A percentile compares a stretch with the other conserved stretches of the same genome.
These are phyloP conservation scores for Apomyelois bistriatella DNA, from an alignment of 2,888 invertebrate genomes.

Conservation along the genomic window DNA sequence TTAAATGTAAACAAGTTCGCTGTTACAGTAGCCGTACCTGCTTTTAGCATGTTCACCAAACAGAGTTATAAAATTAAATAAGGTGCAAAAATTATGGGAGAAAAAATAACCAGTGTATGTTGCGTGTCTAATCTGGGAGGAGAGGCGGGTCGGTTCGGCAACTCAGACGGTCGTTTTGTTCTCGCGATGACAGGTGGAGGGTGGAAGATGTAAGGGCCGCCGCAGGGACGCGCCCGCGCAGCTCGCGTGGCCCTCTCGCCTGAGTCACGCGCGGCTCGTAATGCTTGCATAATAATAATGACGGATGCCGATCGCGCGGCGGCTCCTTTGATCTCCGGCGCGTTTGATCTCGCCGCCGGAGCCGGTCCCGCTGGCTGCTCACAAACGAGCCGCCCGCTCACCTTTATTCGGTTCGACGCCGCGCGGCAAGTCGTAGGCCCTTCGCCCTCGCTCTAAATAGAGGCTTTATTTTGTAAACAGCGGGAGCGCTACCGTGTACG, in stretches of 20 bases:
- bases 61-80: slow-evolving; percentile 43
- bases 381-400: slow-evolving; percentile 75
- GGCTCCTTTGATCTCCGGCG: slow-evolving; percentile 76
- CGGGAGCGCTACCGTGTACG: slow-evolving; percentile 67
- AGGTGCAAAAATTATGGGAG: slow-evolving; percentile 43
- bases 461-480: slow-evolving; percentile 78
- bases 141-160: slow-evolving; percentile 29
- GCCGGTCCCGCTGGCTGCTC: slow-evolving; percentile 74
- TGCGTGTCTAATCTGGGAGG: slow-evolving; percentile 45
- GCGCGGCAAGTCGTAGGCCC: slow-evolving; percentile 66
- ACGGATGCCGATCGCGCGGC: slow-evolving; percentile 80
- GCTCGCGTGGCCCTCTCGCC: slow-evolving; percentile 77
- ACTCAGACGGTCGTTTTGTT: slow-evolving; percentile 38
- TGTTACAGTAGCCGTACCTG: slow-evolving; percentile 17
- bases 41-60: slow-evolving; percentile 29
- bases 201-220: slow-evolving; percentile 22
- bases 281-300: slow-evolving; percentile 81
- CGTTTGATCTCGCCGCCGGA: slow-evolving; percentile 77
- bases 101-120: slow-evolving; percentile 33
- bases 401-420: slow-evolving; percentile 77
- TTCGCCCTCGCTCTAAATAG: slow-evolving; percentile 77
- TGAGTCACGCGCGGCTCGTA: slow-evolving; percentile 79
- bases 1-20: slow-evolving; percentile 35
- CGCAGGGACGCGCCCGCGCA: slow-evolving; percentile 58
- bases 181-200: slow-evolving; percentile 31